phyloP scores from a whole-genome alignment of 2,888 invertebrate genomes.

The Polydrusus pterygomalis region DNA sequence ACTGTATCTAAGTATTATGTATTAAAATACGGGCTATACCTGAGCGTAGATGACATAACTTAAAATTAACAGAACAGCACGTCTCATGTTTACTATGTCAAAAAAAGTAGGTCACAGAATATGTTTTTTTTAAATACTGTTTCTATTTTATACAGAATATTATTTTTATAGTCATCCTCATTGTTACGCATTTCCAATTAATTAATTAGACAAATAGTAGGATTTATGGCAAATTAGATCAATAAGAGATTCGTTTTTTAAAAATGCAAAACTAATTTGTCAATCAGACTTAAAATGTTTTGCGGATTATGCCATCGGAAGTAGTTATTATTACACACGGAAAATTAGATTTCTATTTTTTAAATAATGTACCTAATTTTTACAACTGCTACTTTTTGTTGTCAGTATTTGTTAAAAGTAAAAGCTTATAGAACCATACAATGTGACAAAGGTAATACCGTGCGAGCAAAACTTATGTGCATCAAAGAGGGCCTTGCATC shows the following conservation, averaged over 20 bases:
- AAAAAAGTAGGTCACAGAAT: constrained; percentile 28
- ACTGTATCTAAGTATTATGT: neutral
- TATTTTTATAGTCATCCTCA: constrained; percentile 29
- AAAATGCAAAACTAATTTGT: constrained; percentile 60
- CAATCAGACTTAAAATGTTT: constrained; percentile 42
- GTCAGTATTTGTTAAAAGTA: no score
- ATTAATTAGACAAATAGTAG: constrained; percentile 60
- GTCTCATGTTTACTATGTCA: constrained; percentile 43
- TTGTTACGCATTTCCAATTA: constrained; percentile 35
- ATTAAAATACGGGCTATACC: constrained; percentile 29
- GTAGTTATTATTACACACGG: neutral
- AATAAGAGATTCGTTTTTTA: constrained; percentile 30
- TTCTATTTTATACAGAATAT: neutral
- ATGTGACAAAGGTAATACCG: no score
- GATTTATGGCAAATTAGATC: constrained; percentile 63
- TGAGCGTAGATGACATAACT: constrained; percentile 43
- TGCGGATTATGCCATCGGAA: constrained; percentile 8
- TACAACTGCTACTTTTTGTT: no score
- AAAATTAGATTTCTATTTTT: no score
- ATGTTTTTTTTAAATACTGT: constrained; percentile 11
- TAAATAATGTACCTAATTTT: no score
- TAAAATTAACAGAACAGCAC: constrained; percentile 29
- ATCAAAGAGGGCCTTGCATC: no score
- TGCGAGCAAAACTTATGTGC: no score
- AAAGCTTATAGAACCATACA: no score